phyloP scores from a whole-genome alignment of 2,888 invertebrate species.

The Harmothoe impar region DNA sequence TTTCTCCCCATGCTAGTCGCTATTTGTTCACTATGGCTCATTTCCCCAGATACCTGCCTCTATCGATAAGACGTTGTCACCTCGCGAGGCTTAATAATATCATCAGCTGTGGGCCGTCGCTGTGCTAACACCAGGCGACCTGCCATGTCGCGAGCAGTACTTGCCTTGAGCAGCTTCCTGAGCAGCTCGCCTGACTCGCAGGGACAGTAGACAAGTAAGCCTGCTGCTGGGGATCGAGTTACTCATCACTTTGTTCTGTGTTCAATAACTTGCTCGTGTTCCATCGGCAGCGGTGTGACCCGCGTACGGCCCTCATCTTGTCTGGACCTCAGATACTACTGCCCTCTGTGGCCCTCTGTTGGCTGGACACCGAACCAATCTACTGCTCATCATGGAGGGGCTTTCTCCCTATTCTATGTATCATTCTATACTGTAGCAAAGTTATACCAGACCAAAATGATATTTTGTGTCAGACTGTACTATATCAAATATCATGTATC shows the following conservation, averaged over 20 bases:
- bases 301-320: too few relatives aligned
- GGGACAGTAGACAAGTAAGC: conserved; percentile 3
- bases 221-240: neutral
- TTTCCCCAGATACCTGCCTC: neutral
- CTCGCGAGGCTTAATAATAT: neutral
- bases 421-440: too few relatives aligned
- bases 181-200: neutral
- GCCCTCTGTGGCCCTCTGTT: too few relatives aligned
- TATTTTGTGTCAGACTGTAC: too few relatives aligned
- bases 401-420: too few relatives aligned
- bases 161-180: neutral
- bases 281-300: neutral
- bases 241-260: neutral
- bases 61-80: neutral
- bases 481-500: too few relatives aligned
- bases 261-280: neutral
- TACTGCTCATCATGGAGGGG: too few relatives aligned
- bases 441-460: too few relatives aligned
- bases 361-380: too few relatives aligned
- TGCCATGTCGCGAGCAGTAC: neutral
- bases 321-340: too few relatives aligned
- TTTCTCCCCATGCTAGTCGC: too few relatives aligned
- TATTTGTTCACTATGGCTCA: neutral
- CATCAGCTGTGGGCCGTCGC: neutral
- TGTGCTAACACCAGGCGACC: neutral